A percentile compares a stretch with the other conserved stretches of the same genome.
Evolutionary conservation across 2,888 invertebrate species (phyloP).

Genomic region (Heliconius erato): DNA sequence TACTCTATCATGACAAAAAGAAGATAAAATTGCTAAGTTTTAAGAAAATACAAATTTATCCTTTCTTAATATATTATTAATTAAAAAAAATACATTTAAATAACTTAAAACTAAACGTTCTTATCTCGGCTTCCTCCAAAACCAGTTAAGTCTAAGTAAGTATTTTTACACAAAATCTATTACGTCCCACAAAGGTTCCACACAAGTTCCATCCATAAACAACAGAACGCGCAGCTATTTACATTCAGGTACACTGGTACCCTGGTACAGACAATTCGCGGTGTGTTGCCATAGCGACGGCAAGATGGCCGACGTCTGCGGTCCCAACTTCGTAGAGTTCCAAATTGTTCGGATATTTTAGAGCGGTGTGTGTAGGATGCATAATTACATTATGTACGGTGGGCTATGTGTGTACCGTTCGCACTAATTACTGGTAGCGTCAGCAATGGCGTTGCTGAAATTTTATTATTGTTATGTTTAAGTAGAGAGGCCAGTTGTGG

Average conservation of each 20-base stretch:
- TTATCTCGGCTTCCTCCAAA: not conserved
- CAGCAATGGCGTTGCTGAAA: constrained; percentile 56
- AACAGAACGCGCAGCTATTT: constrained; percentile 74
- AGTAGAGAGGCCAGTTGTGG: too few species aligned
- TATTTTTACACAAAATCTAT: constrained; percentile 45
- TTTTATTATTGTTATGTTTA: not conserved
- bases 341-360: constrained; percentile 84
- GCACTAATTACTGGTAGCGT: constrained; percentile 81
- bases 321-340: constrained; percentile 84
- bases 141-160: constrained; percentile 30
- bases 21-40: too few species aligned
- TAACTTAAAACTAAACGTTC: not conserved
- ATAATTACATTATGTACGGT: constrained; percentile 82
- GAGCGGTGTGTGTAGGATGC: constrained; percentile 80
- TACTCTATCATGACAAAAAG: too few species aligned
- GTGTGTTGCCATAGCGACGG: constrained; percentile 78
- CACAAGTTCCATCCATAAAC: constrained; percentile 64
- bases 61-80: too few species aligned
- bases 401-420: constrained; percentile 73
- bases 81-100: not conserved
- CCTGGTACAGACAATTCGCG: constrained; percentile 73
- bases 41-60: too few species aligned
- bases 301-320: constrained; percentile 83
- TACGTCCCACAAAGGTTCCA: constrained; percentile 49
- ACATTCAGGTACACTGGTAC: constrained; percentile 69